These are phyloP conservation scores for Magallana gigas DNA, from an alignment of 1,140 invertebrate species.

Conservation along the genomic window DNA sequence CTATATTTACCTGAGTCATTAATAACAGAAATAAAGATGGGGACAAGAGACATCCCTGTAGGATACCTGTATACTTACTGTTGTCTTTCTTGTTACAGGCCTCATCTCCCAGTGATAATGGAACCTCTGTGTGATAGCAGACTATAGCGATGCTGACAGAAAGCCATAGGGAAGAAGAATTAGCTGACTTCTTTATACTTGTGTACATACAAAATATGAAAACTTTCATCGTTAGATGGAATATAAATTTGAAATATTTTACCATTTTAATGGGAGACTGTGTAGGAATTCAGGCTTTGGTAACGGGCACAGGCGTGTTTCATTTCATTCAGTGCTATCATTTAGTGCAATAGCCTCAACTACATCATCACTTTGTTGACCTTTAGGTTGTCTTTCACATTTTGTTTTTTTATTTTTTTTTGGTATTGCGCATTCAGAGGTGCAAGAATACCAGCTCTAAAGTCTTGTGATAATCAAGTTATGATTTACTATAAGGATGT, in stretches of 20 bases:
- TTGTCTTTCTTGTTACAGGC: not conserved
- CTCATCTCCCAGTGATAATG: not conserved
- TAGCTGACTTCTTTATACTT: not conserved
- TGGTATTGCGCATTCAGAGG: conserved; percentile 12
- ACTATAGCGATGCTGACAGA: not conserved
- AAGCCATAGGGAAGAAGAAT: not conserved
- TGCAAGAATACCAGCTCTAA: conserved; percentile 33
- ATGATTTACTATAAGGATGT: conserved; percentile 26
- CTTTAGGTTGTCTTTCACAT: conserved; percentile 28
- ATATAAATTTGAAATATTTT: not conserved
- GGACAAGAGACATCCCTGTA: not conserved
- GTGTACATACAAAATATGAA: not conserved
- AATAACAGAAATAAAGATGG: too few relatives aligned
- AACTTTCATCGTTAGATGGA: not conserved
- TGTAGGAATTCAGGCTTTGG: conserved; percentile 6
- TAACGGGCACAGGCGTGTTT: conserved; percentile 17
- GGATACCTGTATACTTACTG: not conserved
- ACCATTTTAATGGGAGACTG: not conserved
- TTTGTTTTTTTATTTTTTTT: not conserved
- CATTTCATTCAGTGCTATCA: conserved; percentile 36
- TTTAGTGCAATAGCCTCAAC: not conserved
- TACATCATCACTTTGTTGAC: not conserved
- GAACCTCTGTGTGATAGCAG: conserved; percentile 1
- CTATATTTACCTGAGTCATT: too few relatives aligned
- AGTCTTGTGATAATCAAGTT: conserved; percentile 34